A percentile compares a stretch with the other conserved stretches of the same genome.
These are phyloP conservation scores for Barypeithes pellucidus DNA, from an alignment of 2,888 invertebrate genomes.

Conservation along the genomic window DNA sequence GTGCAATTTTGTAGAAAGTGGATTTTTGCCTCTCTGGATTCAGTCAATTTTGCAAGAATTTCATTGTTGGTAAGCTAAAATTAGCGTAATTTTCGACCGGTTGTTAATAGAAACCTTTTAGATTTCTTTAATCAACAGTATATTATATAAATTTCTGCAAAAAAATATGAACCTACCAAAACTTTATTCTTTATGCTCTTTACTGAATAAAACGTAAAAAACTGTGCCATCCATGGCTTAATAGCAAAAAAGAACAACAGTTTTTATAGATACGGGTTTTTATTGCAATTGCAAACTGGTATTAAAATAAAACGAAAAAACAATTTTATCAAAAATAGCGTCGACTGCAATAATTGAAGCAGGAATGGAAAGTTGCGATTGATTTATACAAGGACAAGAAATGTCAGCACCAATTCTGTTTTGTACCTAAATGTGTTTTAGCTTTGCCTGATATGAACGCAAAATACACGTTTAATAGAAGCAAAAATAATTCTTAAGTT, in stretches of 20 bases:
- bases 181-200: neutral
- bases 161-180: too few relatives aligned
- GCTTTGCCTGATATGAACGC: neutral
- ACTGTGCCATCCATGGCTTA: neutral
- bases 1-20: constrained; percentile 69
- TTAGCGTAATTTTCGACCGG: constrained; percentile 17
- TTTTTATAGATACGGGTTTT: neutral
- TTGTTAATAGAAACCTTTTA: neutral
- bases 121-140: neutral
- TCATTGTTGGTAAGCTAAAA: constrained; percentile 64
- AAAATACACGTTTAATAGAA: too few relatives aligned
- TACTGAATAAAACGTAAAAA: neutral
- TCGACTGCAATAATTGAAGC: constrained; percentile 1
- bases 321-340: constrained; percentile 9
- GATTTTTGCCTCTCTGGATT: constrained; percentile 63
- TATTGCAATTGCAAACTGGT: constrained; percentile 2
- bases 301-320: neutral
- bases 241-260: neutral
- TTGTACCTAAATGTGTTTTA: neutral
- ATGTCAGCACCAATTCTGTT: constrained; percentile 16
- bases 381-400: constrained; percentile 47
- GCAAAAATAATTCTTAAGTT: too few relatives aligned
- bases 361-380: constrained; percentile 46
- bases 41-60: constrained; percentile 66
- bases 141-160: neutral